Base-by-base conservation (phyloP, 2,888 invertebrate species). In the Crossocerus cetratus region DNA sequence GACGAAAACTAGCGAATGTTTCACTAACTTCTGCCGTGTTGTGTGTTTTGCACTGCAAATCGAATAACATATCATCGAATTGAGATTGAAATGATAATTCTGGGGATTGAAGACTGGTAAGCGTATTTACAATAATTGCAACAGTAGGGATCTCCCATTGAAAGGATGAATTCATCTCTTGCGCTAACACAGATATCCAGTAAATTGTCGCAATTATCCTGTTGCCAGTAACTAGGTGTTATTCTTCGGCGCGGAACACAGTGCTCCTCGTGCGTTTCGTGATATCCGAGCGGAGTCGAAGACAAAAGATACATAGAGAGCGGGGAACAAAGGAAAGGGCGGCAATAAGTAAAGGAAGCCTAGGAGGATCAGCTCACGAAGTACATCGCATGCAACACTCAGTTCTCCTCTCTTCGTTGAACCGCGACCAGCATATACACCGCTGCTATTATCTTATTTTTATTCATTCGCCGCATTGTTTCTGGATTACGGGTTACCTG, bases 391-490 rank as follows among this genome's bases (percentile, higher is more conserved):
- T 72, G 67, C 73, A 76, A 76, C 77, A 77, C 74, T 65, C 73
- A 45, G 65, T 67, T 68, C 55, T 44, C n/a, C 43, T 61, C 70
- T 60, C 65, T 62, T 68, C 66, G 72, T 72, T 69, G 74, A 77
- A 80, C 78, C 83, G 71, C 76, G 74, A 63, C 69, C 59, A 80
- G 65, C 72, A 65, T 63, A 18, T 4, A 42, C 64, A 11, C 77
- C 67, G 68, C 81, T 78, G 77, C 76, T 73, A 84, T 84, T 84
- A 84, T 84, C 81, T 81, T 77, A 83, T 82, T 84, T 83, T 83
- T 84, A 83, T 84, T 83, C 82, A 83, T 83, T 84, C 83, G 75
- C 77, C 77, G 83, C 84, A 85, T 85, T 85, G 85, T 84, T 84
- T 84, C 83, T 83, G 83, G 80, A 85, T 85, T 84, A 83, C 76